Conservation (phyloP, 2,113 vertebrate genomes). For the Gorsachius goisagi region DNA sequence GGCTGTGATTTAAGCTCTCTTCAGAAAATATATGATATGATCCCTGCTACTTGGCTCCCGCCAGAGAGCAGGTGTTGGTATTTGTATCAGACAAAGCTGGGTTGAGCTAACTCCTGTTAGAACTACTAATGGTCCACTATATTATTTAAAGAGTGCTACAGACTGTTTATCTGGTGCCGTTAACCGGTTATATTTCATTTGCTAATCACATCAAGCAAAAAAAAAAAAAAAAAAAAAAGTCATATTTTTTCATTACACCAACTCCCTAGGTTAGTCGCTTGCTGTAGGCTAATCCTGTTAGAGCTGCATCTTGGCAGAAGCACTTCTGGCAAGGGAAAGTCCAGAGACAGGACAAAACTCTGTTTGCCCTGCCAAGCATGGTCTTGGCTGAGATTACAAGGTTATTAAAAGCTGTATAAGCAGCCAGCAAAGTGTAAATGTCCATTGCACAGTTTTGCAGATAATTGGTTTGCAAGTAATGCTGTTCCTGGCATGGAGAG, state of each 20-base stretch:
- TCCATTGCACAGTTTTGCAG: neutral
- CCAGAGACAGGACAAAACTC: neutral
- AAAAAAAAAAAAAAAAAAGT: neutral
- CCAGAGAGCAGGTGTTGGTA: neutral
- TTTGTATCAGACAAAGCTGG: neutral
- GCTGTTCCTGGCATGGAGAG: neutral
- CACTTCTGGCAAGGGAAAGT: neutral
- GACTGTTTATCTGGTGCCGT: neutral
- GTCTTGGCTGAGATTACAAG: slow-evolving; percentile 27
- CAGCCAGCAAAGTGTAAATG: slow-evolving; percentile 8
- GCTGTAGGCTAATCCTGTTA: slow-evolving; percentile 15
- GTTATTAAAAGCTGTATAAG: slow-evolving; percentile 5
- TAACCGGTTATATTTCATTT: neutral
- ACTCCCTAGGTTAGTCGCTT: neutral
- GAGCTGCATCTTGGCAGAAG: slow-evolving; percentile 31
- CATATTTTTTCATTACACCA: slow-evolving; percentile 1
- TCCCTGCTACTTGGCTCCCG: neutral
- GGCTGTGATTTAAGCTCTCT: neutral
- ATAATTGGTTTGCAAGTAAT: neutral
- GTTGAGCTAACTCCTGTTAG: neutral
- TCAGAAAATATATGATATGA: neutral
- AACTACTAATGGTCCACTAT: neutral
- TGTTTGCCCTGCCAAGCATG: neutral
- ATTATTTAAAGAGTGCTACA: neutral
- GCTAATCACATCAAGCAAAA: neutral